phyloP scores from a whole-genome alignment of 2,113 vertebrate genomes.

The Cromileptes altivelis region DNA sequence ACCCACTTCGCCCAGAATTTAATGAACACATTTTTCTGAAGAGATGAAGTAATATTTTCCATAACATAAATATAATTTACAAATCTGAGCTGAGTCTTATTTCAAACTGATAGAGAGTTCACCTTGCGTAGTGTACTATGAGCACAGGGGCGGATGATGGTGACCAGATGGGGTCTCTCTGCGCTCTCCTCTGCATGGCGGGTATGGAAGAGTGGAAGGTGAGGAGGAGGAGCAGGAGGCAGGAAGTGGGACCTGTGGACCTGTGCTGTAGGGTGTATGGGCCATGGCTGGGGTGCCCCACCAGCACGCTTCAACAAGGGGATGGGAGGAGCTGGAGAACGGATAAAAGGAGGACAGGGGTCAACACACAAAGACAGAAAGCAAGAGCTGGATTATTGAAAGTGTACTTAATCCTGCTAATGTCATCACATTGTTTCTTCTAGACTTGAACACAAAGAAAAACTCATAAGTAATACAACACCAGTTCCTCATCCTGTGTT shows the following conservation, averaged over 20 bases:
- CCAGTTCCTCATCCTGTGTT: conserved; percentile 44
- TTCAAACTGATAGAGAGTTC: conserved; percentile 48
- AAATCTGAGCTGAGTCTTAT: not conserved
- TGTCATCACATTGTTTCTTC: conserved; percentile 16
- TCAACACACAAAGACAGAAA: conserved; percentile 25
- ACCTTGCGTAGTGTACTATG: conserved; percentile 88
- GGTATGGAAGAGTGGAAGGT: conserved; percentile 80
- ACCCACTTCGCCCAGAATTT: too few relatives aligned
- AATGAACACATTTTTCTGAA: too few relatives aligned
- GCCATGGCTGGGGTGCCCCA: conserved; percentile 60
- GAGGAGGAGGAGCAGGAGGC: conserved; percentile 42
- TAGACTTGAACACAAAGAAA: conserved; percentile 45
- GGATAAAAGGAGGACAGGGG: not conserved
- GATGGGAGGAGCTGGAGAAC: conserved; percentile 52
- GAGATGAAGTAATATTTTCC: too few relatives aligned
- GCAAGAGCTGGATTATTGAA: conserved; percentile 21
- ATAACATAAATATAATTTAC: too few relatives aligned
- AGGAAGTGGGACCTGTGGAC: conserved; percentile 38
- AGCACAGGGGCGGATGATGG: conserved; percentile 88
- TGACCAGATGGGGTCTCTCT: conserved; percentile 91
- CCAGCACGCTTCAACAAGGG: conserved; percentile 45
- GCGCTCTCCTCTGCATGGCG: conserved; percentile 89
- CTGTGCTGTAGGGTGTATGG: conserved; percentile 40
- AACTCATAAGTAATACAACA: conserved; percentile 73
- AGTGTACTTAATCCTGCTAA: conserved; percentile 12